Percentiles rank a stretch among this genome's conserved stretches.
Conservation (phyloP, 2,888 invertebrate genomes). For the Eupeodes luniger region DNA sequence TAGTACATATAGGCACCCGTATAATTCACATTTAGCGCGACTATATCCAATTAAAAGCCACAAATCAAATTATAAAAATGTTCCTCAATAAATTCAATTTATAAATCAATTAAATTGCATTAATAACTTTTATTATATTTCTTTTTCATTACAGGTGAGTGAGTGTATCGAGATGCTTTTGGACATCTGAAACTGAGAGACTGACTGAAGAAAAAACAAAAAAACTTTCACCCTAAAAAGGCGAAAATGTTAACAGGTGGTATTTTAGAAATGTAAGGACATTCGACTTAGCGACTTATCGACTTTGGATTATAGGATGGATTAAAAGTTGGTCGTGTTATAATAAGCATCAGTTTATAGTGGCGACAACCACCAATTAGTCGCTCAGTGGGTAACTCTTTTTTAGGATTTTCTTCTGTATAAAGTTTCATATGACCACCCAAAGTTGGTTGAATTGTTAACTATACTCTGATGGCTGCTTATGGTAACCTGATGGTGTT, state of each 20-base stretch:
- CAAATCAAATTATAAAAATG: conserved; percentile 67
- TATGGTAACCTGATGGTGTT: conserved; percentile 37
- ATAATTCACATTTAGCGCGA: conserved; percentile 2
- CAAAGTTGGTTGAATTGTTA: conserved; percentile 55
- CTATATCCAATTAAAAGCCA: conserved; percentile 71
- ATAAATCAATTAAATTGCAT: conserved; percentile 68
- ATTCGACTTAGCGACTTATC: conserved; percentile 31
- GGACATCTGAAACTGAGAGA: not conserved
- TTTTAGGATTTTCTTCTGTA: not conserved
- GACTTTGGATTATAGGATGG: conserved; percentile 28
- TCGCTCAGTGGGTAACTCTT: conserved; percentile 11
- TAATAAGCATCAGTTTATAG: conserved; percentile 7
- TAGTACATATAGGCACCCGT: no score
- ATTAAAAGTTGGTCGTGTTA: conserved; percentile 19
- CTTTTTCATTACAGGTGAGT: conserved; percentile 66
- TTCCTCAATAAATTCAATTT: conserved; percentile 64
- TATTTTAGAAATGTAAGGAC: conserved; percentile 59
- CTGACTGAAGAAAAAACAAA: conserved; percentile 5
- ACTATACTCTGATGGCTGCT: conserved; percentile 1
- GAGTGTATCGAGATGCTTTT: no score
- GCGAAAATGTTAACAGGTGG: conserved; percentile 68
- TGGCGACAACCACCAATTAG: conserved; percentile 66
- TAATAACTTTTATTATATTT: conserved; percentile 56
- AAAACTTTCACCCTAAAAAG: conserved; percentile 69
- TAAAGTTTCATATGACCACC: conserved; percentile 41